Evolutionary conservation across 2,113 vertebrate species (phyloP).

Genomic region (Rattus norvegicus): DNA sequence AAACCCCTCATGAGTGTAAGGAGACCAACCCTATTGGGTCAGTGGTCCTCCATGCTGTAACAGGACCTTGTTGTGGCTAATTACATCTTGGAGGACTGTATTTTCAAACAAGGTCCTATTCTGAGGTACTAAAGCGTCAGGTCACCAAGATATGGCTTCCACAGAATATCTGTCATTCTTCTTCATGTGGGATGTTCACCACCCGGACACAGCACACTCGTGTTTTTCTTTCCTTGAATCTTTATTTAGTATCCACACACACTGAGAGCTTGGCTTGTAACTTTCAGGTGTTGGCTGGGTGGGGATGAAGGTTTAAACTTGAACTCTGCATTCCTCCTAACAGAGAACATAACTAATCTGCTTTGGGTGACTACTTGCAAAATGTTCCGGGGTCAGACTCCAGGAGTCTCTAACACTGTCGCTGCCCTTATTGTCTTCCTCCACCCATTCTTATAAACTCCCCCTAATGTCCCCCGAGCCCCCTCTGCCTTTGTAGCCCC

Average conservation of each 20-base stretch:
- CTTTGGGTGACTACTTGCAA: not conserved
- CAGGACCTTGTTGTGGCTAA: not conserved
- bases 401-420: too few relatives aligned
- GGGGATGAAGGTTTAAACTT: not conserved
- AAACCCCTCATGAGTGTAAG: not conserved
- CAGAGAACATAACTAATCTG: not conserved
- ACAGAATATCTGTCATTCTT: not conserved
- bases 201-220: accelerated
- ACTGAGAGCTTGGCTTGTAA: not conserved
- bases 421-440: too few relatives aligned
- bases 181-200: accelerated
- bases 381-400: not conserved
- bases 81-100: not conserved
- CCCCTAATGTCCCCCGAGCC: not conserved
- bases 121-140: not conserved
- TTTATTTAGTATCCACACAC: not conserved
- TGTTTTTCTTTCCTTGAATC: not conserved
- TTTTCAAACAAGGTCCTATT: constrained; percentile 6
- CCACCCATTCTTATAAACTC: not conserved
- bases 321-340: not conserved
- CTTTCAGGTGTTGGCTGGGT: not conserved
- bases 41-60: not conserved
- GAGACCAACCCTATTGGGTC: not conserved
- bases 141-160: not conserved
- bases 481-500: not conserved